Evolutionary conservation across 2,888 invertebrate genomes (phyloP).

Genomic region (Morpho achilles): DNA sequence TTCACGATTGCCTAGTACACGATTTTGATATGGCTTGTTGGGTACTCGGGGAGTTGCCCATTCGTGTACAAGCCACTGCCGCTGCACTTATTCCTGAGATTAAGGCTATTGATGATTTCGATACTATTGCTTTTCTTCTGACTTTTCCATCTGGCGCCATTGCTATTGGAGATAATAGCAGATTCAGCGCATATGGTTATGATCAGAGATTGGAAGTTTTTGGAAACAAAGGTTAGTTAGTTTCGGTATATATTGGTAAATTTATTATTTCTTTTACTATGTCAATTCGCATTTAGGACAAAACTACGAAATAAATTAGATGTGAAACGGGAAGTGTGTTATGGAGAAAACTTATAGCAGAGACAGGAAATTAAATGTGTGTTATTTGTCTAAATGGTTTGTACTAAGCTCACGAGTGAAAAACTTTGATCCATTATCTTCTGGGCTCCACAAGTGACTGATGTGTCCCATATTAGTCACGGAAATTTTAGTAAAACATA

Average conservation of each 20-base stretch:
- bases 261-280: too few relatives aligned
- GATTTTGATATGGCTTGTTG: constrained; percentile 84
- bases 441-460: too few relatives aligned
- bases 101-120: constrained; percentile 80
- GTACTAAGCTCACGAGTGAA: too few relatives aligned
- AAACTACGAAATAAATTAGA: too few relatives aligned
- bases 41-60: constrained; percentile 81
- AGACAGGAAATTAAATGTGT: too few relatives aligned
- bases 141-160: constrained; percentile 82
- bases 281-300: too few relatives aligned
- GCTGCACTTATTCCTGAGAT: constrained; percentile 80
- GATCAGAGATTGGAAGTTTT: constrained; percentile 84
- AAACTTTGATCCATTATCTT: too few relatives aligned
- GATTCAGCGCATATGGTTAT: constrained; percentile 82
- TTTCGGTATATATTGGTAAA: background rate
- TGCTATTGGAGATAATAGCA: constrained; percentile 81
- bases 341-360: too few relatives aligned
- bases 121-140: constrained; percentile 80
- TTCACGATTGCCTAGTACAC: constrained; percentile 84
- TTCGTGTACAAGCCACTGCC: constrained; percentile 73
- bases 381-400: too few relatives aligned
- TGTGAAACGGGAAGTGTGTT: too few relatives aligned
- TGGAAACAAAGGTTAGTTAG: constrained; percentile 66
- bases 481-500: too few relatives aligned
- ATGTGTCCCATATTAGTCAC: too few relatives aligned